Percentiles rank a stretch among this genome's conserved stretches.
These are phyloP conservation scores for Homarus gammarus DNA, from an alignment of 2,888 invertebrate species.

Conservation along the genomic window DNA sequence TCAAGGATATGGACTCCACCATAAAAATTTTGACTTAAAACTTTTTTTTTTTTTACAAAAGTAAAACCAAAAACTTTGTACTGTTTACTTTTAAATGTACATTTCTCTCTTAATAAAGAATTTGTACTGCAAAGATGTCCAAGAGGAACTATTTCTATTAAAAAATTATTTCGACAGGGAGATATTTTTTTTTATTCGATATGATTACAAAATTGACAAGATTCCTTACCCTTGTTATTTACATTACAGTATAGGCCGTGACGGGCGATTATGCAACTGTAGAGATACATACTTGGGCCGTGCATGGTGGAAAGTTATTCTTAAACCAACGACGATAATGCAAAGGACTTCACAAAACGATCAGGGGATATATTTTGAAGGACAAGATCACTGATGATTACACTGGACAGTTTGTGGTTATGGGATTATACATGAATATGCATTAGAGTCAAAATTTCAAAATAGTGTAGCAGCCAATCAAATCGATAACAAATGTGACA, in stretches of 20 bases:
- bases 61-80: no score
- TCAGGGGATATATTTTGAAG: not conserved
- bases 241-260: not conserved
- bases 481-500: not conserved
- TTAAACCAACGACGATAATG: not conserved
- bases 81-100: no score
- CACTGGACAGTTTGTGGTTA: constrained; percentile 55
- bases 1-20: not conserved
- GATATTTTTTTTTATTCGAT: no score
- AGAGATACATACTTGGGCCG: not conserved
- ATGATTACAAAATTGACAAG: no score
- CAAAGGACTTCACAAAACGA: not conserved
- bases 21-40: not conserved
- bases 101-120: no score
- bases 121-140: no score
- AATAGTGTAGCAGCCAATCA: not conserved
- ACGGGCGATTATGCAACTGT: not conserved
- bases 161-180: no score
- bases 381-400: constrained; percentile 25
- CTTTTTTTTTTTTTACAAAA: not conserved
- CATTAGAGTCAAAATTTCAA: constrained; percentile 10
- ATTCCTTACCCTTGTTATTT: no score
- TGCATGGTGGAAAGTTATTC: not conserved
- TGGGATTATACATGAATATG: constrained; percentile 18
- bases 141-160: no score